Conservation (phyloP, 2,113 vertebrate genomes). For the Falco punctatus region DNA sequence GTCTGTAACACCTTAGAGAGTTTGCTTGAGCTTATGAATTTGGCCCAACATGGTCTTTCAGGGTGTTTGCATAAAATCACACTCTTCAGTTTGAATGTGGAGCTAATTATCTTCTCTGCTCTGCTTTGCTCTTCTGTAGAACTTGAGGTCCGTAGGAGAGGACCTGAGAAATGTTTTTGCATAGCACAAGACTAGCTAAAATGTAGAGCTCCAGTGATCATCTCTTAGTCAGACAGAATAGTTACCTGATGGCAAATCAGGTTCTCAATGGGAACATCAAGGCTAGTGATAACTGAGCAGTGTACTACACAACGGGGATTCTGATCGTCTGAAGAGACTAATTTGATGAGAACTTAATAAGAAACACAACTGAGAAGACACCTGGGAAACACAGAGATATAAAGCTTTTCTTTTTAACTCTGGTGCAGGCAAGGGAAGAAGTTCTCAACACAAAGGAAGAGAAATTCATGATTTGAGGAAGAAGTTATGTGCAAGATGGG, state of each 20-base stretch:
- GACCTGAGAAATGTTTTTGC: not conserved
- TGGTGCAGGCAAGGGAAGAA: not conserved
- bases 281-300: not conserved
- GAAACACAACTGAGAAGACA: not conserved
- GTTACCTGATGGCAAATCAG: not conserved
- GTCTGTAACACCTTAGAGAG: not conserved
- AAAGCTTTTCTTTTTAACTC: not conserved
- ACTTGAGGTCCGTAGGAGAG: not conserved
- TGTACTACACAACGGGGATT: accelerated
- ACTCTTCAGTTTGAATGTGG: not conserved
- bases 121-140: not conserved
- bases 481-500: not conserved
- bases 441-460: not conserved
- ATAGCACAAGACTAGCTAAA: not conserved
- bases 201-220: not conserved
- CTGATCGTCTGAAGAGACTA: not conserved
- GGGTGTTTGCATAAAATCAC: not conserved
- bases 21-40: not conserved
- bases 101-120: not conserved
- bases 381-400: not conserved
- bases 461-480: not conserved
- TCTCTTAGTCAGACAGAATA: not conserved
- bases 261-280: not conserved
- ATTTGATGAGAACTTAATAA: not conserved
- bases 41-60: not conserved